These are phyloP conservation scores for Hydractinia echinata DNA, from an alignment of 30 jellyfish, hydroid and myxozoan genomes.

Conservation along the genomic window DNA sequence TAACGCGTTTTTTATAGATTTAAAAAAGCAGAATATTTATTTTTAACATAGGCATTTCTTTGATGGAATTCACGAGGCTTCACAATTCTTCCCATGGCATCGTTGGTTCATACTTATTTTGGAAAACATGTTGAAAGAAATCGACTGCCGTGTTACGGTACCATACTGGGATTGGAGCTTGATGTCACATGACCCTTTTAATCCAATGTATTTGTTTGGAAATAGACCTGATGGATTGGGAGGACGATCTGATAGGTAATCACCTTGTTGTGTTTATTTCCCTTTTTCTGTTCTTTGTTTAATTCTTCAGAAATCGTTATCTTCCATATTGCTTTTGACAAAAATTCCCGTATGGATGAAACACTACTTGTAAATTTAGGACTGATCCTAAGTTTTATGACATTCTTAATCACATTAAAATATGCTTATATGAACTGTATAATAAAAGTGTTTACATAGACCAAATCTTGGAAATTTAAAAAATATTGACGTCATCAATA, in stretches of 20 bases:
- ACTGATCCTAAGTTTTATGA: too few relatives aligned
- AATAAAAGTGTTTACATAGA: too few relatives aligned
- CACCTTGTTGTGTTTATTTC: too few relatives aligned
- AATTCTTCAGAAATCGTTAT: too few relatives aligned
- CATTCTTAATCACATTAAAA: too few relatives aligned
- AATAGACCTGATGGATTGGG: slow-evolving; percentile 43
- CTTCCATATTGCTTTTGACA: too few relatives aligned
- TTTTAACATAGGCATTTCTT: background rate
- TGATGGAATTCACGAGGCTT: slow-evolving; percentile 47
- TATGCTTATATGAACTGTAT: too few relatives aligned
- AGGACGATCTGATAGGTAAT: slow-evolving; percentile 9
- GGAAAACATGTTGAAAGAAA: slow-evolving; percentile 52
- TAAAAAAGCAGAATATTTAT: background rate
- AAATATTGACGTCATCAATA: too few relatives aligned
- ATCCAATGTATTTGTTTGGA: slow-evolving; percentile 44
- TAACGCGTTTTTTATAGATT: background rate
- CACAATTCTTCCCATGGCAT: slow-evolving; percentile 77
- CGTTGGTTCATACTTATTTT: slow-evolving; percentile 52
- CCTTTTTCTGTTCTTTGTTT: too few relatives aligned
- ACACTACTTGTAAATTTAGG: too few relatives aligned
- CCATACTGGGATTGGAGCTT: slow-evolving; percentile 83
- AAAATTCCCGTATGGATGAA: too few relatives aligned
- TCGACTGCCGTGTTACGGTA: slow-evolving; percentile 53
- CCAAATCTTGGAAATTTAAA: too few relatives aligned
- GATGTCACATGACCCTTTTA: slow-evolving; percentile 66